Evolutionary conservation across 2,113 vertebrate species (phyloP).

Genomic region (Galemys pyrenaicus): DNA sequence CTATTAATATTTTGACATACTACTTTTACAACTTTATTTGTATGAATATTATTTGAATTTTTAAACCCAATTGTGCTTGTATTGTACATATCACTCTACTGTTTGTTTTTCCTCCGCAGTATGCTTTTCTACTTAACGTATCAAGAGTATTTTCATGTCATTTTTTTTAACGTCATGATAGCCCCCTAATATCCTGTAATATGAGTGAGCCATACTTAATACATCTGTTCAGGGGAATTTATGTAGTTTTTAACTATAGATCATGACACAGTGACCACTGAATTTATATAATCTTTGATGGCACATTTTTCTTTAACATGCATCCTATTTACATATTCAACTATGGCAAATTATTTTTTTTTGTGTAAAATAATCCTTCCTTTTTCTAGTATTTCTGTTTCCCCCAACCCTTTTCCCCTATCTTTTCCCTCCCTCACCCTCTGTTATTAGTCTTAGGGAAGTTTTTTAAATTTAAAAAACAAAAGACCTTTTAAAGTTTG

Average conservation of each 20-base stretch:
- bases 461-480: slow-evolving; percentile 47
- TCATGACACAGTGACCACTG: neutral
- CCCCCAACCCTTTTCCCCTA: neutral
- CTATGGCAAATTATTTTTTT: neutral
- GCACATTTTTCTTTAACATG: neutral
- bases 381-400: neutral
- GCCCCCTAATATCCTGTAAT: neutral
- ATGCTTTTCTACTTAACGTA: neutral
- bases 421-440: rapidly evolving
- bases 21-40: neutral
- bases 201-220: neutral
- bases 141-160: neutral
- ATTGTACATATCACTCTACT: neutral
- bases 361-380: neutral
- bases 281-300: neutral
- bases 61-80: neutral
- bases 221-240: neutral
- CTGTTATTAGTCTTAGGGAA: slow-evolving; percentile 2
- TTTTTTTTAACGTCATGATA: neutral
- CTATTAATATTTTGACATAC: neutral
- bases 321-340: slow-evolving; percentile 22
- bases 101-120: neutral
- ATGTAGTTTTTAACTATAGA: neutral
- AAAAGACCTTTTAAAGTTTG: slow-evolving; percentile 25
- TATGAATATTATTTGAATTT: neutral